Conservation (phyloP, 2,797 vertebrate species). For the Rhodeus uyekii region DNA sequence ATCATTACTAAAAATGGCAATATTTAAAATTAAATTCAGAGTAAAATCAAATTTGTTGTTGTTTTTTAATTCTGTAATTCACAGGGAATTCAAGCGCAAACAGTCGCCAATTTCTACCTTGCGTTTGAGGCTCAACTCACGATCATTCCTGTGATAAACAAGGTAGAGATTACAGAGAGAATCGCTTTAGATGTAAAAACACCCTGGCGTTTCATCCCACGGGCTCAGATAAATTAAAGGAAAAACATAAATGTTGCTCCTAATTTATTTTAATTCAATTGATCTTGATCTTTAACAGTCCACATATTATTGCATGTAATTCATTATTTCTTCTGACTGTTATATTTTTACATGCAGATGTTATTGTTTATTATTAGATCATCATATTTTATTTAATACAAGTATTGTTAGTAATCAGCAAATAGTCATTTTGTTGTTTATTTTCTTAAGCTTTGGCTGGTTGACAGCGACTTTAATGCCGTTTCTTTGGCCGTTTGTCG, state of each 20-base stretch:
- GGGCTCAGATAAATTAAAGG: neutral
- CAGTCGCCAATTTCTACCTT: conserved; percentile 95
- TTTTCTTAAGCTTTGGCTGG: neutral
- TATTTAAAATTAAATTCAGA: neutral
- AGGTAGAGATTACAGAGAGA: conserved; percentile 75
- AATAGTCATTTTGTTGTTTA: neutral
- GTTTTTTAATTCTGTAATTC: conserved; percentile 48
- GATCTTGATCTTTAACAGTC: neutral
- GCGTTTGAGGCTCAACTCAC: conserved; percentile 94
- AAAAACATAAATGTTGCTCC: neutral
- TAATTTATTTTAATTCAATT: too few relatives aligned
- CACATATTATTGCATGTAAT: neutral
- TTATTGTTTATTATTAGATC: neutral
- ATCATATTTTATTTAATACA: neutral
- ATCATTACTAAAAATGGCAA: neutral
- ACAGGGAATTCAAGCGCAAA: conserved; percentile 97
- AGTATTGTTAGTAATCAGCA: neutral
- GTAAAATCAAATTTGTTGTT: neutral
- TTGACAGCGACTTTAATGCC: neutral
- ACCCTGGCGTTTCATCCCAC: neutral
- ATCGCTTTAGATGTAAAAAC: neutral
- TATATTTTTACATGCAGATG: neutral
- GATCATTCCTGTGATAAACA: conserved; percentile 97
- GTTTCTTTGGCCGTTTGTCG: neutral
- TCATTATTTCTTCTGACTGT: neutral